Evolutionary conservation across 2,888 invertebrate genomes (phyloP), one percentile per base, ranked within the genome.

Genomic region (Atherix ibis): DNA sequence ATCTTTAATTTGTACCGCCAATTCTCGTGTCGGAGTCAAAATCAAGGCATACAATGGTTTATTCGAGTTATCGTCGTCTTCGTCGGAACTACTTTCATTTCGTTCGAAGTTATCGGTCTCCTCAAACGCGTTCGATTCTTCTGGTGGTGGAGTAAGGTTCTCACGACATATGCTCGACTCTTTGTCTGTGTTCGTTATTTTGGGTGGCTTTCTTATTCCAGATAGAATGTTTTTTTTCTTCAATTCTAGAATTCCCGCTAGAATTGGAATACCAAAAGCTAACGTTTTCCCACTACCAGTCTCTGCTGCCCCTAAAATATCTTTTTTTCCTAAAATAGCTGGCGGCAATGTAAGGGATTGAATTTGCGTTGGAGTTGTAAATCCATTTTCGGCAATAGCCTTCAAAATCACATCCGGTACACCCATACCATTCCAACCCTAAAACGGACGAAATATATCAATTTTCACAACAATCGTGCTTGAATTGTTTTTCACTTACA

Each of bases 231-330:
- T 35, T 56, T 63, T 53, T 56, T 63, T 48, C 50, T 76, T 75
- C 2, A 76, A 51, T 48, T 76, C 71, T 46, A 94, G 62, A 42
- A 95, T 91, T 12, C 87, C 85, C 34, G 76, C 66, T 37, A 98
- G 62, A 27, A 98, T 78, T 8, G 98, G 98, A 38, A 98, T 81
- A 1, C 88, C 94, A 65, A 97, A 98, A 0, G 97, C 97, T 33
- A 98, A 63, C 0, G 98, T 98, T 67, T 98, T 98, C 0, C 98
- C 98, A 60, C 94, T 95, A 1, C 98, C 98, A 0, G 98, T 98
- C 66, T 97, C 94, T 3, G 97, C 97, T 35, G 97, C 97, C n/a
- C 95, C 98, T 2, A 98, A 62, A 44, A 98, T 84, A 58, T 98
- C 95, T 60, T 82, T 71, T 31, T 76, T 70, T 26, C 76, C 94